These are phyloP conservation scores for Steromphala cineraria DNA, from an alignment of 2,888 invertebrate genomes.

Conservation along the genomic window DNA sequence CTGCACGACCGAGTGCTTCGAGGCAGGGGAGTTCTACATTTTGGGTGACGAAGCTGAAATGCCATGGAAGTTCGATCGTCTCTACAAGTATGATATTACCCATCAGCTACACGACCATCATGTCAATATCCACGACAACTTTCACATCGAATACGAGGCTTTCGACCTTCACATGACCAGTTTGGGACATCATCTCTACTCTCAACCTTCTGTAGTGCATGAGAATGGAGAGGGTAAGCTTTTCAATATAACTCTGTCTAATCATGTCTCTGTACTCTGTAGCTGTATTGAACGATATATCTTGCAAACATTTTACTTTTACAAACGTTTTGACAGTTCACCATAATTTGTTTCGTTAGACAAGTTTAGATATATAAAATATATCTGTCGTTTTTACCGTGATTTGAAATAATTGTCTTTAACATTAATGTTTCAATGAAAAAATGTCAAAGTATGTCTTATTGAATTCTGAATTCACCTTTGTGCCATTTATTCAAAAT, in stretches of 20 bases:
- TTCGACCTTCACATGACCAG: slow-evolving; percentile 25
- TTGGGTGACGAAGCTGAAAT: slow-evolving; percentile 30
- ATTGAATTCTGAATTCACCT: too few relatives aligned
- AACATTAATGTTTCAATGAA: too few relatives aligned
- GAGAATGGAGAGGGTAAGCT: slow-evolving; percentile 29
- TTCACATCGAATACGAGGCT: slow-evolving; percentile 16
- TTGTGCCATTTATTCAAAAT: too few relatives aligned
- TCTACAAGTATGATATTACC: slow-evolving; percentile 30
- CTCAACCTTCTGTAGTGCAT: slow-evolving; percentile 28
- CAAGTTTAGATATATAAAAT: too few relatives aligned
- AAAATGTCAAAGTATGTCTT: too few relatives aligned
- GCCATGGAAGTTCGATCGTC: slow-evolving; percentile 31
- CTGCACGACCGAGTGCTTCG: not conserved
- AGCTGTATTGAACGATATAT: too few relatives aligned
- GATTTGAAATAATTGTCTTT: too few relatives aligned
- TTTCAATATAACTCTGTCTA: not conserved
- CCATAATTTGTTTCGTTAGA: too few relatives aligned
- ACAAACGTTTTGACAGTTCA: too few relatives aligned
- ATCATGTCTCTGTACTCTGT: too few relatives aligned
- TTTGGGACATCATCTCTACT: slow-evolving; percentile 23
- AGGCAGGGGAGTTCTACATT: slow-evolving; percentile 33
- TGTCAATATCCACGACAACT: slow-evolving; percentile 20
- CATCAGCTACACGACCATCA: slow-evolving; percentile 1
- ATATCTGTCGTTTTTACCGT: too few relatives aligned
- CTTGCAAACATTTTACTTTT: too few relatives aligned